phyloP scores from a whole-genome alignment of 23 tunicate species.

The Diplosoma virens region DNA sequence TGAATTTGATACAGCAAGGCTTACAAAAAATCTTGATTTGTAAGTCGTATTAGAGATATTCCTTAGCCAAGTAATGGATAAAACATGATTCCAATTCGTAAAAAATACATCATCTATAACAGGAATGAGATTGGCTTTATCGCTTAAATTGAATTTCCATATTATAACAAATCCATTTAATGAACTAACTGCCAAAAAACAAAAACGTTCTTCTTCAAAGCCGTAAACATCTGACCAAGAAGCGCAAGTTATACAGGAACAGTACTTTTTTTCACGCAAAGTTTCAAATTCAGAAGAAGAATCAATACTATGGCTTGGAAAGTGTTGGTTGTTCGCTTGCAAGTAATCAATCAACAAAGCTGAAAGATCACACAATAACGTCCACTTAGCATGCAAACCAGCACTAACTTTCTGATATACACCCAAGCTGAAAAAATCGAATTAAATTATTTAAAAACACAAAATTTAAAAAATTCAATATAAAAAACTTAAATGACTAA shows the following conservation, averaged over 20 bases:
- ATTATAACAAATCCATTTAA: conserved; percentile 15
- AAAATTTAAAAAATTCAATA: no score
- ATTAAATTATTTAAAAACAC: no score
- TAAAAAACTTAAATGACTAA: no score
- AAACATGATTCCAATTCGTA: neutral
- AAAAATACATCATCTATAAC: neutral
- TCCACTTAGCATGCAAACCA: conserved; percentile 8
- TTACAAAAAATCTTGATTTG: neutral
- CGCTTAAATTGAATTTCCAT: neutral
- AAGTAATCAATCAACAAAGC: neutral
- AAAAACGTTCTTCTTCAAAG: neutral
- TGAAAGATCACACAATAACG: neutral
- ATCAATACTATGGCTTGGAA: neutral
- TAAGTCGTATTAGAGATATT: neutral
- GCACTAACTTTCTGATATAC: conserved; percentile 1
- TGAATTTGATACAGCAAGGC: neutral
- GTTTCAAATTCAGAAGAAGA: neutral
- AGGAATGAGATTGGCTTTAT: neutral
- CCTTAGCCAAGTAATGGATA: neutral
- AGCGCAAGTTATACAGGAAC: neutral
- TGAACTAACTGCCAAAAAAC: conserved; percentile 7
- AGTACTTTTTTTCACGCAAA: neutral
- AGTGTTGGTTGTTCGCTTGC: neutral
- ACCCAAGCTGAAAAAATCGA: conserved; percentile 10
- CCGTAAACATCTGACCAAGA: conserved; percentile 23